Conservation (phyloP, 2,113 vertebrate species). For the Pseudorhombus dupliciocellatus region DNA sequence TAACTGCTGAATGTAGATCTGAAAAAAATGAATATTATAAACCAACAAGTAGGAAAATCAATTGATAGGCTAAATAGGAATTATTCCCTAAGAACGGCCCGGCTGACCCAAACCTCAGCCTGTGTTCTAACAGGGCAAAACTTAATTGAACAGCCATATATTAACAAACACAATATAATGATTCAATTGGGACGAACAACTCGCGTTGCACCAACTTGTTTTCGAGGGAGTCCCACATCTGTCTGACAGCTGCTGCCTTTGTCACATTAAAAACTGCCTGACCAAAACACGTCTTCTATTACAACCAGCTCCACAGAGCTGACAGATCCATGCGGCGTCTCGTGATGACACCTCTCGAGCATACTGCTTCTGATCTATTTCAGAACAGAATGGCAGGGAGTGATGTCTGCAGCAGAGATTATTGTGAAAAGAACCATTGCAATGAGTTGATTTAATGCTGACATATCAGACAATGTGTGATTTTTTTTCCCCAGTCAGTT, state of each 20-base stretch:
- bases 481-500: too few species aligned
- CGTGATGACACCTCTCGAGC: constrained; percentile 34
- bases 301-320: constrained; percentile 25
- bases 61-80: too few species aligned
- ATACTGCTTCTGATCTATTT: constrained; percentile 48
- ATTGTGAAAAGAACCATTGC: constrained; percentile 18
- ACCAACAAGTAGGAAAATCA: too few species aligned
- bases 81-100: background rate
- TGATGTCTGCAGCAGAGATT: constrained; percentile 15
- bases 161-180: too few species aligned
- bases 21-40: background rate
- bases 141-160: background rate
- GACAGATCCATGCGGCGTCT: constrained; percentile 16
- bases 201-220: too few species aligned
- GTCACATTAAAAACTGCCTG: background rate
- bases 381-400: constrained; percentile 23
- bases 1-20: background rate
- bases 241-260: background rate
- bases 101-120: background rate
- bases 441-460: constrained; percentile 9
- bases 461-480: background rate
- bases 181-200: too few species aligned
- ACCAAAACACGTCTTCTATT: constrained; percentile 1
- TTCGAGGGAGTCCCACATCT: too few species aligned
- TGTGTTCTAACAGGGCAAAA: background rate